phyloP scores from a whole-genome alignment of 2,888 invertebrate genomes.

The Platycheirus rosarum region DNA sequence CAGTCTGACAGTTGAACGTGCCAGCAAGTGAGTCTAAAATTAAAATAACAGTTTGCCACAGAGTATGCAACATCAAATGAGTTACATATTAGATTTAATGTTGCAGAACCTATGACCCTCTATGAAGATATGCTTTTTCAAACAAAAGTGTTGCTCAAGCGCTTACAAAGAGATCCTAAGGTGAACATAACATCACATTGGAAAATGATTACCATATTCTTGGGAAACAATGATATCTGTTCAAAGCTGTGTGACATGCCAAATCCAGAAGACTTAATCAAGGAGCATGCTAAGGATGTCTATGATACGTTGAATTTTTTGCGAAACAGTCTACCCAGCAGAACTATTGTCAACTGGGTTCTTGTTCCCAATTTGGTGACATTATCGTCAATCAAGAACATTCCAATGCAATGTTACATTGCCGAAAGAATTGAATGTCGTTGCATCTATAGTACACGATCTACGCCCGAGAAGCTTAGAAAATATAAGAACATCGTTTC shows the following conservation, averaged over 20 bases:
- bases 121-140: slow-evolving; percentile 78
- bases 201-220: slow-evolving; percentile 85
- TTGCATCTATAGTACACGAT: slow-evolving; percentile 76
- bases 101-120: slow-evolving; percentile 81
- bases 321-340: slow-evolving; percentile 84
- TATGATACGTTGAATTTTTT: slow-evolving; percentile 83
- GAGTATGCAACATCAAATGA: no score
- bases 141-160: slow-evolving; percentile 77
- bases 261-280: slow-evolving; percentile 77
- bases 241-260: slow-evolving; percentile 83
- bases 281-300: slow-evolving; percentile 82
- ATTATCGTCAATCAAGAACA: slow-evolving; percentile 71
- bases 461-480: slow-evolving; percentile 36
- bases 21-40: slow-evolving; percentile 73
- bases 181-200: slow-evolving; percentile 85
- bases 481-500: slow-evolving; percentile 66
- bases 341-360: slow-evolving; percentile 78
- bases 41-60: no score
- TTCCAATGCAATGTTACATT: slow-evolving; percentile 76
- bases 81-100: slow-evolving; percentile 76
- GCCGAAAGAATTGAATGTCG: slow-evolving; percentile 78
- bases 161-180: slow-evolving; percentile 77
- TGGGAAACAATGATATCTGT: slow-evolving; percentile 86
- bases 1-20: slow-evolving; percentile 76
- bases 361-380: slow-evolving; percentile 77